A percentile compares a stretch with the other conserved stretches of the same genome.
These are phyloP conservation scores for Brachionus calyciflorus DNA, from an alignment of 1,140 invertebrate species.

Conservation along the genomic window DNA sequence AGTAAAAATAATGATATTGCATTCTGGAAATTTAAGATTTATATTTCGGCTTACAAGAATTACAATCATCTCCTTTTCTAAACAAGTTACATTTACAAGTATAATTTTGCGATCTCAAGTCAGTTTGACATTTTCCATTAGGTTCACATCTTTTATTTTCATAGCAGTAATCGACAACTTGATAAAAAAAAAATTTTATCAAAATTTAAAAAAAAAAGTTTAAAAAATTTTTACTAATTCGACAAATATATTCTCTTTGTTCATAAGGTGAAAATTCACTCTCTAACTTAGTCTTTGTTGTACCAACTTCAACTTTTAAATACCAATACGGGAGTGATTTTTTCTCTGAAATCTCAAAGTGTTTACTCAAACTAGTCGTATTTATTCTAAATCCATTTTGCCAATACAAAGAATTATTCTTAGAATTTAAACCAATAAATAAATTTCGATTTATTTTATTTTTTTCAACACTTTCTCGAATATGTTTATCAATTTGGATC, in stretches of 20 bases:
- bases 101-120: background rate
- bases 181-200: background rate
- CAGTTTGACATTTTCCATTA: background rate
- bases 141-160: background rate
- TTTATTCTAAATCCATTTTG: too few relatives aligned
- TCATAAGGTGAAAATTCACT: background rate
- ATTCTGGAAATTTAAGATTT: too few relatives aligned
- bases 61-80: background rate
- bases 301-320: too few relatives aligned
- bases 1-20: too few relatives aligned
- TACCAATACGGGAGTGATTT: too few relatives aligned
- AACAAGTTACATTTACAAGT: constrained; percentile 5
- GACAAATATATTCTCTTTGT: constrained; percentile 1
- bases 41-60: background rate
- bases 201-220: background rate
- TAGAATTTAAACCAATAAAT: background rate
- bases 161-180: constrained; percentile 20
- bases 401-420: too few relatives aligned
- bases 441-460: background rate
- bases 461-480: background rate
- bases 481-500: background rate
- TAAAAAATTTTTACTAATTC: background rate
- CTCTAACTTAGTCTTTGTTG: too few relatives aligned
- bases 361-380: too few relatives aligned
- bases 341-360: too few relatives aligned